Evolutionary conservation across 35 echinoderm and acorn worm genomes (phyloP).

Genomic region (Lytechinus variegatus): DNA sequence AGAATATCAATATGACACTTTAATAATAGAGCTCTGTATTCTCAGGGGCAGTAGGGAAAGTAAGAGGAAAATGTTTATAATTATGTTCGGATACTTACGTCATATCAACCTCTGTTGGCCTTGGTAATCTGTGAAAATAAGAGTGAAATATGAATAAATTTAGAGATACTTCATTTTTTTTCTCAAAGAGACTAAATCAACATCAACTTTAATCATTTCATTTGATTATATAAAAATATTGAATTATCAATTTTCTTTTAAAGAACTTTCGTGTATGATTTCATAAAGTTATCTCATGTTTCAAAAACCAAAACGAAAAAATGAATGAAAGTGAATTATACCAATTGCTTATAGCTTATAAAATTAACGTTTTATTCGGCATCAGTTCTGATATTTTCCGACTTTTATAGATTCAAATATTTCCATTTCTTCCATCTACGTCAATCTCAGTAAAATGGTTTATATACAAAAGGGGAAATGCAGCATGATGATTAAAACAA

Average conservation of each 20-base stretch:
- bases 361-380: background rate
- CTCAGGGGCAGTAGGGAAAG: background rate
- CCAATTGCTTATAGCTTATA: background rate
- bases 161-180: background rate
- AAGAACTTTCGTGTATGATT: background rate
- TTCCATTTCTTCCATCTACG: background rate
- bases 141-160: background rate
- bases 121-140: slow-evolving; percentile 73
- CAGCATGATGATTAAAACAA: background rate
- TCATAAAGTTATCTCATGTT: background rate
- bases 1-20: background rate
- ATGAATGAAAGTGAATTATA: background rate
- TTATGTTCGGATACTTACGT: slow-evolving; percentile 76
- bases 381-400: background rate
- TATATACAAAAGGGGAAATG: background rate
- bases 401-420: background rate
- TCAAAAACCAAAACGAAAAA: background rate
- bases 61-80: background rate
- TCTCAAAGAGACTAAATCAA: background rate
- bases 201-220: background rate
- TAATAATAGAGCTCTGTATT: background rate
- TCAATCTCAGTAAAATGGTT: background rate
- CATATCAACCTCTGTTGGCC: slow-evolving; percentile 88
- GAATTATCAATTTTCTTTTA: background rate
- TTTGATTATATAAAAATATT: background rate